These are phyloP conservation scores for Drosophila aff. DNA, from an alignment of 1,140 invertebrate genomes.

Conservation along the genomic window DNA sequence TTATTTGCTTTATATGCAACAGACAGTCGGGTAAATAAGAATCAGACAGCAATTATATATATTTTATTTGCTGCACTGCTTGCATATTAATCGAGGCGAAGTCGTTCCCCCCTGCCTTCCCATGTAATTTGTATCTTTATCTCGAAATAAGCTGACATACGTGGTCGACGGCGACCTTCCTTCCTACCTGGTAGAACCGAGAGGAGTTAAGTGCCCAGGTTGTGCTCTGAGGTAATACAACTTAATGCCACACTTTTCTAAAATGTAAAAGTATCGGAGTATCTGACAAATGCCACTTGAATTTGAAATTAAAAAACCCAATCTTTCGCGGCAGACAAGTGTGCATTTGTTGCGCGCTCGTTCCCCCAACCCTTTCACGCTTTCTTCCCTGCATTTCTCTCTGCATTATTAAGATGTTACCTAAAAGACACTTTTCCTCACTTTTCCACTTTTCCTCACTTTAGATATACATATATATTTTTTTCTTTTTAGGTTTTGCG, in stretches of 20 bases:
- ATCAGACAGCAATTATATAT: conserved; percentile 63
- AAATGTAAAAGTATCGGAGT: conserved; percentile 32
- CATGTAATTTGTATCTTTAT: conserved; percentile 53
- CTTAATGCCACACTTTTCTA: conserved; percentile 9
- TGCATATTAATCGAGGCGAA: conserved; percentile 73
- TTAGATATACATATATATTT: neutral
- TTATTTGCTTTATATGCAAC: conserved; percentile 49
- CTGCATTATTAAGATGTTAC: conserved; percentile 67
- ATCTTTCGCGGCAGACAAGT: conserved; percentile 34
- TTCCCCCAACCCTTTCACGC: conserved; percentile 23
- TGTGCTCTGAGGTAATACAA: neutral
- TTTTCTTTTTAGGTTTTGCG: conserved; percentile 41
- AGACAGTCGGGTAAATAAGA: conserved; percentile 47
- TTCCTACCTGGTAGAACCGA: conserved; percentile 23
- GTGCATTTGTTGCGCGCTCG: conserved; percentile 12
- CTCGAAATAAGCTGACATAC: conserved; percentile 56
- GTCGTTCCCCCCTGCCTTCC: conserved; percentile 15
- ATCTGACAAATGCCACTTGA: conserved; percentile 39
- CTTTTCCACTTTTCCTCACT: conserved; percentile 7
- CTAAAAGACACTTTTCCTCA: conserved; percentile 45
- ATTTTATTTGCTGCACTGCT: conserved; percentile 69
- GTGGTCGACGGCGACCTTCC: conserved; percentile 41
- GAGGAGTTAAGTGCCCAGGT: conserved; percentile 21
- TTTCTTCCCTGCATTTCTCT: conserved; percentile 24
- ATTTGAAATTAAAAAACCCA: conserved; percentile 38